These are phyloP conservation scores for Deladenus siricidicola DNA, from an alignment of 2,888 invertebrate genomes.

Conservation along the genomic window DNA sequence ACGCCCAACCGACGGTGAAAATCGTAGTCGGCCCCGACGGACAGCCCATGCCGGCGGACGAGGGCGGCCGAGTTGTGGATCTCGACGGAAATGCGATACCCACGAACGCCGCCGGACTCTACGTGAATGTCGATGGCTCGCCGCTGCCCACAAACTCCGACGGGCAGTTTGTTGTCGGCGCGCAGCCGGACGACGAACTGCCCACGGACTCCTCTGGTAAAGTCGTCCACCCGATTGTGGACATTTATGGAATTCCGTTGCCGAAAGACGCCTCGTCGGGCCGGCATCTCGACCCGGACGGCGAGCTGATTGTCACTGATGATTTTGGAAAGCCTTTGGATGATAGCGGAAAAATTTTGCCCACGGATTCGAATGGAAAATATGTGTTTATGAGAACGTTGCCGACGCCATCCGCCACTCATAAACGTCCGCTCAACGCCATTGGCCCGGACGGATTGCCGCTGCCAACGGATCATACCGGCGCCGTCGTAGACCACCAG, in stretches of 20 bases:
- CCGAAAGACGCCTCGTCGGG: slow-evolving; percentile 35
- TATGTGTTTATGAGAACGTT: slow-evolving; percentile 18
- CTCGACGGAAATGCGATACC: slow-evolving; percentile 11
- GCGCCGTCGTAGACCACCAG: slow-evolving; percentile 25
- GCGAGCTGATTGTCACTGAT: slow-evolving; percentile 25
- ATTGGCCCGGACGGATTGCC: slow-evolving; percentile 26
- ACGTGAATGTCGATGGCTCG: slow-evolving; percentile 33
- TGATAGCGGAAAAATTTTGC: slow-evolving; percentile 17
- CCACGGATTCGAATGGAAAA: slow-evolving; percentile 22
- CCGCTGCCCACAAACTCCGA: slow-evolving; percentile 24
- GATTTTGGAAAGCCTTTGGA: slow-evolving; percentile 22
- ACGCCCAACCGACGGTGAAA: slow-evolving; percentile 4
- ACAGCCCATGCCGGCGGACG: slow-evolving; percentile 28
- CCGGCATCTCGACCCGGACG: slow-evolving; percentile 26
- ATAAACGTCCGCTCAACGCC: neutral
- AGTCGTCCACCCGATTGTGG: slow-evolving; percentile 23
- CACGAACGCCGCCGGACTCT: slow-evolving; percentile 18
- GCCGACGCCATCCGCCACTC: neutral
- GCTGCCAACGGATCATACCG: slow-evolving; percentile 27
- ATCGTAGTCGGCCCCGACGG: slow-evolving; percentile 29
- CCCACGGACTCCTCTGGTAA: slow-evolving; percentile 29
- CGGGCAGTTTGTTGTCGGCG: slow-evolving; percentile 15
- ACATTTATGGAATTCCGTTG: slow-evolving; percentile 9
- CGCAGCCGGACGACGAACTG: slow-evolving; percentile 3
- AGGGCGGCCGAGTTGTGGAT: slow-evolving; percentile 11